These are phyloP conservation scores for Halichoerus grypus DNA, from an alignment of 2,113 vertebrate genomes.

Conservation along the genomic window DNA sequence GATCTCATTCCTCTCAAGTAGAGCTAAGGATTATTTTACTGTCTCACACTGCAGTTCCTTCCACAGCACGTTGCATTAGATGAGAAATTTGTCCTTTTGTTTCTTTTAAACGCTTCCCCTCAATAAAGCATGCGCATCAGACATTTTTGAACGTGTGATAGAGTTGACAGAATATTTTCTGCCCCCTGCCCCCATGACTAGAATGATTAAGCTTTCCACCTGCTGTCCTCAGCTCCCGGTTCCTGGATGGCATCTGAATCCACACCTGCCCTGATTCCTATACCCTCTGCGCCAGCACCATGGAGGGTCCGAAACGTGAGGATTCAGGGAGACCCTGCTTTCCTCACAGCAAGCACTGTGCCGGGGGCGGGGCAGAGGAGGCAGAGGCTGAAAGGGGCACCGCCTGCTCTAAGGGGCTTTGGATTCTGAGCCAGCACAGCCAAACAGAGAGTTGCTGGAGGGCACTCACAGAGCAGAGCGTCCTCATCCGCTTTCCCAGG, in stretches of 20 bases:
- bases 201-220: too few relatives aligned
- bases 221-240: accelerated
- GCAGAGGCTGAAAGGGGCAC: accelerated
- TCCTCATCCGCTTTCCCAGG: background rate
- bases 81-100: background rate
- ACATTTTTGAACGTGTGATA: background rate
- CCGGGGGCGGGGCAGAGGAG: accelerated
- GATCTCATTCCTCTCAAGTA: background rate
- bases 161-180: background rate
- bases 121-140: background rate
- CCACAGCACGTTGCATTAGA: background rate
- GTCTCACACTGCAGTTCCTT: background rate
- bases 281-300: background rate
- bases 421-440: accelerated
- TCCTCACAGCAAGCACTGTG: accelerated
- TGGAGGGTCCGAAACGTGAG: background rate
- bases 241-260: background rate
- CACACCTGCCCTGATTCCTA: accelerated
- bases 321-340: accelerated
- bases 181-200: background rate
- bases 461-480: accelerated
- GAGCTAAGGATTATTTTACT: background rate
- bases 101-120: background rate
- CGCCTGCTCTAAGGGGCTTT: background rate
- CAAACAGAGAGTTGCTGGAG: accelerated